A percentile compares a stretch with the other conserved stretches of the same genome.
phyloP scores from a whole-genome alignment of 1,140 invertebrate species.

The Sycophila sp. region DNA sequence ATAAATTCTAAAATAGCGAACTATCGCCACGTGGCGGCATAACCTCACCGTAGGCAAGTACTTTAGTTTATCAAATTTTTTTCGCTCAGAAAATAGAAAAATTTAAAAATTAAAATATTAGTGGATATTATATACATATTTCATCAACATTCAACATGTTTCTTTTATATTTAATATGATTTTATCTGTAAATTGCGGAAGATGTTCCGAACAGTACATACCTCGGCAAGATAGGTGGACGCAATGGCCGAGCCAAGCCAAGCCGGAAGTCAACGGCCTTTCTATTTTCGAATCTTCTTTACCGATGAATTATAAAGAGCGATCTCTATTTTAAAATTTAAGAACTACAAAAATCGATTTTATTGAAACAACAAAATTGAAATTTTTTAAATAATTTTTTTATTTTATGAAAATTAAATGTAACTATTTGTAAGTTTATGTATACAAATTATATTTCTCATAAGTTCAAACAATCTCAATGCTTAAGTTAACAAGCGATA shows the following conservation, averaged over 20 bases:
- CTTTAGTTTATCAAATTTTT: too few species aligned
- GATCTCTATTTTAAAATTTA: not conserved
- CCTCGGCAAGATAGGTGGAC: constrained; percentile 14
- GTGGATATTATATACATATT: not conserved
- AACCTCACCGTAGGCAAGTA: too few species aligned
- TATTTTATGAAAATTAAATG: not conserved
- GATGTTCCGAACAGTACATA: not conserved
- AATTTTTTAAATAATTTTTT: constrained; percentile 10
- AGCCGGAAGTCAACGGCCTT: not conserved
- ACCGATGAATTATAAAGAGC: not conserved
- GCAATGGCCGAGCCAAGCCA: constrained; percentile 18
- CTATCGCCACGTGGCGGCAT: constrained; percentile 25
- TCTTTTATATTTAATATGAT: not conserved
- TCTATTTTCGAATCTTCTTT: not conserved
- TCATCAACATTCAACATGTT: not conserved
- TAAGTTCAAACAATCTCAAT: not conserved
- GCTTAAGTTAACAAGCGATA: not conserved
- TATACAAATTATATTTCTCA: not conserved
- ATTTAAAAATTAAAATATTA: not conserved
- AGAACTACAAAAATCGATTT: not conserved
- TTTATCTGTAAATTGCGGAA: not conserved
- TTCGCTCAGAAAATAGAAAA: not conserved
- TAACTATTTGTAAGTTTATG: not conserved
- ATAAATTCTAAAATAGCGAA: too few species aligned
- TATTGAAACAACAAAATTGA: not conserved